These are phyloP conservation scores for Napeogenes sylphis DNA, from an alignment of 2,888 invertebrate species.

Conservation along the genomic window DNA sequence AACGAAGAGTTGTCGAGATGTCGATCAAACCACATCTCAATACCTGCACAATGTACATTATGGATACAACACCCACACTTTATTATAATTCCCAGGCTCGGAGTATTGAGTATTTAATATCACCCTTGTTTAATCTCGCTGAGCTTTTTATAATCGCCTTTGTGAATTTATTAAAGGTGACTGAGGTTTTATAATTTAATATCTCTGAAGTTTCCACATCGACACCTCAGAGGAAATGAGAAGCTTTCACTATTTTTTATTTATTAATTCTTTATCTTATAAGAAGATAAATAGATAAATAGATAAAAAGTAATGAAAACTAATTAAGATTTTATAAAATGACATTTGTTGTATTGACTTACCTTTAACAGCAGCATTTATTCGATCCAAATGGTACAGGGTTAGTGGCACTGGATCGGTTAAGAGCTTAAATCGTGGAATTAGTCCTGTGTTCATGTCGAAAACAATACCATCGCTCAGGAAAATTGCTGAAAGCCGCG, in stretches of 20 bases:
- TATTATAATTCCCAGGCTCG: conserved; percentile 56
- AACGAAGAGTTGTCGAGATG: conserved; percentile 76
- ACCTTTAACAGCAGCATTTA: conserved; percentile 78
- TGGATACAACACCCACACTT: conserved; percentile 66
- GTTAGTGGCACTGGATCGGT: conserved; percentile 75
- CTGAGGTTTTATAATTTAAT: conserved; percentile 23
- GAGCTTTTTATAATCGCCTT: conserved; percentile 27
- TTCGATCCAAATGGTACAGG: conserved; percentile 72
- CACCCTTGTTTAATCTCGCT: conserved; percentile 36
- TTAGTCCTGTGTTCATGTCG: conserved; percentile 49
- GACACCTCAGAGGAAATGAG: conserved; percentile 9
- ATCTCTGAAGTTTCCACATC: conserved; percentile 16
- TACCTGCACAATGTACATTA: conserved; percentile 60
- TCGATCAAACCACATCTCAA: conserved; percentile 73
- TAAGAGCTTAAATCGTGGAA: conserved; percentile 55
- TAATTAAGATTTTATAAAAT: conserved; percentile 2
- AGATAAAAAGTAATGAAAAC: neutral
- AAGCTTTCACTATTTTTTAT: conserved; percentile 1
- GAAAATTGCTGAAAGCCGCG: conserved; percentile 70
- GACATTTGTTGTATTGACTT: conserved; percentile 29
- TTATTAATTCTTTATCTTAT: neutral
- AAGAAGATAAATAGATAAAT: conserved; percentile 5
- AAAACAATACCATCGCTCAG: conserved; percentile 57
- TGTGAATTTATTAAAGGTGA: conserved; percentile 21
- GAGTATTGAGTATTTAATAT: conserved; percentile 46